These are phyloP conservation scores for Liparis tanakae DNA, from an alignment of 2,797 vertebrate species.

Conservation along the genomic window DNA sequence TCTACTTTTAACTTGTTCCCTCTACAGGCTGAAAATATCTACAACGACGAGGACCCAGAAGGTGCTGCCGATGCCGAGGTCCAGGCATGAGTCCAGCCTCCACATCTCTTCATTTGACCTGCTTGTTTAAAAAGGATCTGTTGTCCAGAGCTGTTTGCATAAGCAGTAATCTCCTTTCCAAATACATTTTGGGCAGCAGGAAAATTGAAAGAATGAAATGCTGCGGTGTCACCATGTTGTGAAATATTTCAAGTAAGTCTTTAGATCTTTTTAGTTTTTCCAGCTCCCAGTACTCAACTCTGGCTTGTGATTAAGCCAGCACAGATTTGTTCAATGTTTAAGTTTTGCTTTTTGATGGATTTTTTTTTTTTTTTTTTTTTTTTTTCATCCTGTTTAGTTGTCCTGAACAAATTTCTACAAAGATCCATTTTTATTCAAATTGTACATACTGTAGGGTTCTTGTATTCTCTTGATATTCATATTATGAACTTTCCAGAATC, in stretches of 20 bases:
- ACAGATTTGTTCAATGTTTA: slow-evolving; percentile 29
- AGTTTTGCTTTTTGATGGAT: slow-evolving; percentile 25
- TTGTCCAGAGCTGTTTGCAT: slow-evolving; percentile 44
- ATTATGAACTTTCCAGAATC: slow-evolving; percentile 51
- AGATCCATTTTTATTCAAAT: slow-evolving; percentile 62
- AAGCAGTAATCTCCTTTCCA: slow-evolving; percentile 48
- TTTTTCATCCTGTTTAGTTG: slow-evolving; percentile 39
- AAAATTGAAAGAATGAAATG: slow-evolving; percentile 34
- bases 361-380: slow-evolving; percentile 32
- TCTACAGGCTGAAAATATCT: slow-evolving; percentile 96
- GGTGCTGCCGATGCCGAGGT: slow-evolving; percentile 95
- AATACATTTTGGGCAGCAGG: slow-evolving; percentile 46
- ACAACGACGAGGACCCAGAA: slow-evolving; percentile 97
- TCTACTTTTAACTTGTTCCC: not conserved
- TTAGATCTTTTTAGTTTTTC: slow-evolving; percentile 50
- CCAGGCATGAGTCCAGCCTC: slow-evolving; percentile 83
- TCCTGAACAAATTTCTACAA: slow-evolving; percentile 53
- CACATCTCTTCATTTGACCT: slow-evolving; percentile 44
- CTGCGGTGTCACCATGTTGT: slow-evolving; percentile 48
- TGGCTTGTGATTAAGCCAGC: slow-evolving; percentile 37
- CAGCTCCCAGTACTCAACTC: slow-evolving; percentile 25
- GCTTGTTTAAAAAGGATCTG: slow-evolving; percentile 54
- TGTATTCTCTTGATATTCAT: slow-evolving; percentile 60
- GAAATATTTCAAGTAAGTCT: slow-evolving; percentile 63
- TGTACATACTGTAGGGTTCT: slow-evolving; percentile 75